A percentile compares a stretch with the other conserved stretches of the same genome.
phyloP scores from a whole-genome alignment of 2,888 invertebrate genomes.

The Helleia helle region DNA sequence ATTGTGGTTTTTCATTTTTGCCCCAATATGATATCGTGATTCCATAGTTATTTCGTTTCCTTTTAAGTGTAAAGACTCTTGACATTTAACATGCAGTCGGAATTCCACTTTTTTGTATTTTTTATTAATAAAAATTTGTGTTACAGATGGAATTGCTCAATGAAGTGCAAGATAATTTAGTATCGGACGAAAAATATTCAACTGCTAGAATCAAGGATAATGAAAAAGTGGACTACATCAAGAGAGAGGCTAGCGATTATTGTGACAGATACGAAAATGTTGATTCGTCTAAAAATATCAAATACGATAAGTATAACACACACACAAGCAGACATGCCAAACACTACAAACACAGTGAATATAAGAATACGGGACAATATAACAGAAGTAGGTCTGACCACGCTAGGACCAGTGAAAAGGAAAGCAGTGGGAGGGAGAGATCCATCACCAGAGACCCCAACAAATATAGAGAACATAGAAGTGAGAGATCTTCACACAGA shows the following conservation, averaged over 20 bases:
- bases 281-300: neutral
- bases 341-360: neutral
- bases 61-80: too few species aligned
- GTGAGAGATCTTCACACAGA: slow-evolving; percentile 5
- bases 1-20: neutral
- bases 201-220: neutral
- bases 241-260: neutral
- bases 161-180: slow-evolving; percentile 2
- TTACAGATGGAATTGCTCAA: slow-evolving; percentile 35
- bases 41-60: too few species aligned
- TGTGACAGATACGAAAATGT: neutral
- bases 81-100: too few species aligned
- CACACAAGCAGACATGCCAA: neutral
- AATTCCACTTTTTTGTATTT: too few species aligned
- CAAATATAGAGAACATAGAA: neutral
- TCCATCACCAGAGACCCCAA: neutral
- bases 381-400: neutral
- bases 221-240: neutral
- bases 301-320: neutral
- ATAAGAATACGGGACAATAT: neutral
- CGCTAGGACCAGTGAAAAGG: neutral
- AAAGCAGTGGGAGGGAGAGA: neutral
- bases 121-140: too few species aligned
- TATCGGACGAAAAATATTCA: neutral
- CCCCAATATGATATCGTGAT: too few species aligned